These are phyloP conservation scores for Megalopta genalis DNA, from an alignment of 1,140 invertebrate genomes.

Conservation along the genomic window DNA sequence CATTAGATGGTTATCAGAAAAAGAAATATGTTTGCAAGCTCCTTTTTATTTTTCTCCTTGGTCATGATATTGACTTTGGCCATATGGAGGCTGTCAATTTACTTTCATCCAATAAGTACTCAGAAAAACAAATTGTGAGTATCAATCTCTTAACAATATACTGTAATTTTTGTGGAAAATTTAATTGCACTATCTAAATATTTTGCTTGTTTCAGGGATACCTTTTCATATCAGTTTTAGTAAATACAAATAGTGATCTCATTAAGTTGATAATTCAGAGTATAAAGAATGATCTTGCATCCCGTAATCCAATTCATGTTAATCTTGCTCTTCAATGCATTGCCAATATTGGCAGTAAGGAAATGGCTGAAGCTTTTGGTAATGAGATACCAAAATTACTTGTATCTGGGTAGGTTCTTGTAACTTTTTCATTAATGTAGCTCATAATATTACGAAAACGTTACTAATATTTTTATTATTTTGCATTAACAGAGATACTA, in stretches of 20 bases:
- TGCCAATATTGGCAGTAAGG: slow-evolving; percentile 99
- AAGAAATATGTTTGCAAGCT: slow-evolving; percentile 99
- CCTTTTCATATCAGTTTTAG: slow-evolving; percentile 99
- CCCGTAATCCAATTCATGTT: slow-evolving; percentile 98
- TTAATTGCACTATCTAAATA: not conserved
- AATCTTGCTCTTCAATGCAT: slow-evolving; percentile 99
- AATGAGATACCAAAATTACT: slow-evolving; percentile 98
- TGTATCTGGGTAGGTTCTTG: slow-evolving; percentile 90
- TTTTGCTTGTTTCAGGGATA: slow-evolving; percentile 89
- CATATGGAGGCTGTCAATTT: slow-evolving; percentile 99
- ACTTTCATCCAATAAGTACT: slow-evolving; percentile 99
- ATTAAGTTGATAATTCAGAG: slow-evolving; percentile 99
- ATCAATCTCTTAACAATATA: not conserved
- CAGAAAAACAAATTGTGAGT: slow-evolving; percentile 99
- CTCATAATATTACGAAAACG: not conserved
- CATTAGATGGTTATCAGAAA: slow-evolving; percentile 99
- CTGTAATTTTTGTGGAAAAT: too few relatives aligned
- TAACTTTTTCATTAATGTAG: slow-evolving; percentile 15
- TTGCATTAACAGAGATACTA: slow-evolving; percentile 91
- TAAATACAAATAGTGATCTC: slow-evolving; percentile 99
- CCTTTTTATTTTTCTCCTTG: slow-evolving; percentile 98
- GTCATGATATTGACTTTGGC: slow-evolving; percentile 99
- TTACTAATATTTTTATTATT: slow-evolving; percentile 1
- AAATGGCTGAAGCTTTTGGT: slow-evolving; percentile 99
- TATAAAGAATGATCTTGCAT: slow-evolving; percentile 99